Evolutionary conservation across 2,113 vertebrate genomes (phyloP).

Genomic region (Macrotus californicus): DNA sequence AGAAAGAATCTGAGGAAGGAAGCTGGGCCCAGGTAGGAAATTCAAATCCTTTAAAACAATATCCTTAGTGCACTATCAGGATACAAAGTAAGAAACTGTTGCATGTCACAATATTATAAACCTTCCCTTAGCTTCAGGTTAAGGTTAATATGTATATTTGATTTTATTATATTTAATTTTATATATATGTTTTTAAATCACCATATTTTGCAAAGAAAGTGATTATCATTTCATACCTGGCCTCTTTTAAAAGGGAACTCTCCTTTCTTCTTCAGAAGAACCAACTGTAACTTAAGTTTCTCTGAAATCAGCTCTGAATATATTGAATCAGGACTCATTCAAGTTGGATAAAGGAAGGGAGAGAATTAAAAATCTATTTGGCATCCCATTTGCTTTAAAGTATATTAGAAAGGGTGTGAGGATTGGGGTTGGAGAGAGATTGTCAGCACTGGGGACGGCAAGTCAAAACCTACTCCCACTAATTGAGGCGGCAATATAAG

Average conservation of each 20-base stretch:
- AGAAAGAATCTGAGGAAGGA: slow-evolving; percentile 97
- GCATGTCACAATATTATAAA: background rate
- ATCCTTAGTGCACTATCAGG: background rate
- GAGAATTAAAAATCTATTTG: background rate
- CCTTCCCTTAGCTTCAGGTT: background rate
- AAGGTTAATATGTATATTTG: background rate
- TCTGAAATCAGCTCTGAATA: background rate
- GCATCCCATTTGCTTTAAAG: background rate
- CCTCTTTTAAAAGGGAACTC: background rate
- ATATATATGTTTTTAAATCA: background rate
- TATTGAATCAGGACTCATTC: background rate
- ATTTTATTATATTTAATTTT: background rate
- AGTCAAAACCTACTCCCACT: background rate
- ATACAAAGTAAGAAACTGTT: slow-evolving; percentile 1
- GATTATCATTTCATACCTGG: background rate
- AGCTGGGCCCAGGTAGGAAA: slow-evolving; percentile 96
- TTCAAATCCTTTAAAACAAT: slow-evolving; percentile 14
- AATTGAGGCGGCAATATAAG: background rate
- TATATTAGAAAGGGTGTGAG: background rate
- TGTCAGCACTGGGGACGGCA: background rate
- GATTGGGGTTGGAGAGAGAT: rapidly evolving
- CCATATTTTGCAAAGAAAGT: background rate
- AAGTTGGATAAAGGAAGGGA: background rate
- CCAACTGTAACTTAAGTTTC: slow-evolving; percentile 1
- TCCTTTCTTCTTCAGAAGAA: background rate